These are phyloP conservation scores for Crax fasciolata DNA, from an alignment of 2,797 vertebrate species.

Conservation along the genomic window DNA sequence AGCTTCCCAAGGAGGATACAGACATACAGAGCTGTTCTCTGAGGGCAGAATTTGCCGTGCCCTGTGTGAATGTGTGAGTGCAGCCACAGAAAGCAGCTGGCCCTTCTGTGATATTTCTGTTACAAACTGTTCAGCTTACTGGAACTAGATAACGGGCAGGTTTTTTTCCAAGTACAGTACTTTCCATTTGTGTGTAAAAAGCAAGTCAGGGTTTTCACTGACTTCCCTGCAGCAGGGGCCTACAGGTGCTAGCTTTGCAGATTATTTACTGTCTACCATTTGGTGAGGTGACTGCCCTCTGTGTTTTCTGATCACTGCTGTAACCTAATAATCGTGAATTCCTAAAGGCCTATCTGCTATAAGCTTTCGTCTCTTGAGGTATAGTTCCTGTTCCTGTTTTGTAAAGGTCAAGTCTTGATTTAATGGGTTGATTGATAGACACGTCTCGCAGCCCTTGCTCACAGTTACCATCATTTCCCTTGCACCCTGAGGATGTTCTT, in stretches of 20 bases:
- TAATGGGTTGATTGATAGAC: neutral
- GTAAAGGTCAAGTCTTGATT: neutral
- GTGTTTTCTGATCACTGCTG: neutral
- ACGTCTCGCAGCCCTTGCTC: neutral
- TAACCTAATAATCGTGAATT: neutral
- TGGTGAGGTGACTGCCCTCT: neutral
- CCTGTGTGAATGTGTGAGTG: neutral
- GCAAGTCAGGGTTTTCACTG: neutral
- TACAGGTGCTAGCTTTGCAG: neutral
- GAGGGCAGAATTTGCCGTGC: neutral
- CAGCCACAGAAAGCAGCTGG: neutral
- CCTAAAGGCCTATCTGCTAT: neutral
- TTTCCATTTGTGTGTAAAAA: neutral
- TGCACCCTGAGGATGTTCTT: neutral
- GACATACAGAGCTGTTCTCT: neutral
- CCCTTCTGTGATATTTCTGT: neutral
- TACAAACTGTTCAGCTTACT: neutral
- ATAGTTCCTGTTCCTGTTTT: neutral
- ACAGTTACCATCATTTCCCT: neutral
- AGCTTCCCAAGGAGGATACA: neutral
- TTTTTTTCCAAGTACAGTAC: neutral
- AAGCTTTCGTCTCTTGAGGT: neutral
- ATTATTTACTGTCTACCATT: neutral
- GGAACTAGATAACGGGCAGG: neutral
- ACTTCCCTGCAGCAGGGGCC: neutral